These are phyloP conservation scores for Cotesia vestalis DNA, from an alignment of 1,140 invertebrate species.

Conservation along the genomic window DNA sequence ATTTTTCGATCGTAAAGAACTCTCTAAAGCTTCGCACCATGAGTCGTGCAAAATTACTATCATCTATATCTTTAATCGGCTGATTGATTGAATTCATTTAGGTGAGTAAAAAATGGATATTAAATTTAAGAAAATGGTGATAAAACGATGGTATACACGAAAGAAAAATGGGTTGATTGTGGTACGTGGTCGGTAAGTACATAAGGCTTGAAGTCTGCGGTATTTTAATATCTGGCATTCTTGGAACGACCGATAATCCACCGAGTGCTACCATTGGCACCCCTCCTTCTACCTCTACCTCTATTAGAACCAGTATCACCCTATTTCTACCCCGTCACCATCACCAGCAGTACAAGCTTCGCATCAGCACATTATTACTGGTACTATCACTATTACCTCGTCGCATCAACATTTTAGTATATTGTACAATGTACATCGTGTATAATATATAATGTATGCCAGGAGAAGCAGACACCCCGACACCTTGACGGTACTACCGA, in stretches of 20 bases:
- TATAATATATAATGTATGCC: too few species aligned
- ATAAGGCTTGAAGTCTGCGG: slow-evolving; percentile 54
- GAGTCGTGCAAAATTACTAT: too few species aligned
- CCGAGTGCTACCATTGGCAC: not conserved
- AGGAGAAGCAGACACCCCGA: too few species aligned
- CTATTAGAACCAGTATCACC: slow-evolving; percentile 6
- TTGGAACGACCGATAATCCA: slow-evolving; percentile 60
- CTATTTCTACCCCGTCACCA: slow-evolving; percentile 16
- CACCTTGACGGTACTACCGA: too few species aligned
- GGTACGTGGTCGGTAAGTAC: slow-evolving; percentile 37
- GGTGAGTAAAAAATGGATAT: too few species aligned
- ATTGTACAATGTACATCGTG: too few species aligned
- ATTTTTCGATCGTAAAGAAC: too few species aligned
- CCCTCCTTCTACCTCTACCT: slow-evolving; percentile 24
- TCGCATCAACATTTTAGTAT: too few species aligned
- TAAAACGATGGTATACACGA: slow-evolving; percentile 12
- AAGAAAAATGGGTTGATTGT: slow-evolving; percentile 18
- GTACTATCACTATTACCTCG: slow-evolving; percentile 7
- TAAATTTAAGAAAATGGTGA: slow-evolving; percentile 24
- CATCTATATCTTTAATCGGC: too few species aligned
- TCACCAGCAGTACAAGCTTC: slow-evolving; percentile 22
- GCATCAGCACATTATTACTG: slow-evolving; percentile 4
- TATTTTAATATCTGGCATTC: slow-evolving; percentile 67
- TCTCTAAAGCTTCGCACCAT: too few species aligned
- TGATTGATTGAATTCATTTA: too few species aligned